Conservation (phyloP, 2,113 vertebrate species). For the Ahaetulla prasina region DNA sequence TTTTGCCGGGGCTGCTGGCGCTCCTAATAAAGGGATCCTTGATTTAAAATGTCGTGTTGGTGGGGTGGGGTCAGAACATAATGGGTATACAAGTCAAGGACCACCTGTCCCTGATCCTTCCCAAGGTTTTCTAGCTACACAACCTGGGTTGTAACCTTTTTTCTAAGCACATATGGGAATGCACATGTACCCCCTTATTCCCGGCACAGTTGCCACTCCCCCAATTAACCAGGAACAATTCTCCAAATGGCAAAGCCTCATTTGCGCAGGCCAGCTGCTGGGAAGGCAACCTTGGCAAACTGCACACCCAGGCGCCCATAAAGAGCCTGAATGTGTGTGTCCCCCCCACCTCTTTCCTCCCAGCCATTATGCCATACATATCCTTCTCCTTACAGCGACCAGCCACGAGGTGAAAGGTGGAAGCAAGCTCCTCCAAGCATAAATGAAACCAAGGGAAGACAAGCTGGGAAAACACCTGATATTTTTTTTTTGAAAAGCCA, state of each 20-base stretch:
- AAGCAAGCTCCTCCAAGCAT: background rate
- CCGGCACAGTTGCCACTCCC: background rate
- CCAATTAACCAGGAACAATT: background rate
- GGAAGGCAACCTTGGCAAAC: background rate
- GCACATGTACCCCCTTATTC: background rate
- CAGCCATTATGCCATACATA: slow-evolving; percentile 11
- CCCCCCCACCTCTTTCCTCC: slow-evolving; percentile 9
- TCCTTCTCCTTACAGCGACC: background rate
- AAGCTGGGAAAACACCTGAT: slow-evolving; percentile 34
- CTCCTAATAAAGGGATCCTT: too few species aligned
- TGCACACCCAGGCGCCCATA: accelerated
- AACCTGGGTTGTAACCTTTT: background rate
- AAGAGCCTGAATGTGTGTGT: background rate
- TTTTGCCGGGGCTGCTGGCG: too few species aligned
- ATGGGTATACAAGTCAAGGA: background rate
- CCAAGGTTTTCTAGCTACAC: background rate
- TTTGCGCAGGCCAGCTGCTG: background rate
- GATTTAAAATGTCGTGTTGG: too few species aligned
- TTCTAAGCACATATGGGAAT: background rate
- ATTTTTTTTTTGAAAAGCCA: slow-evolving; percentile 11
- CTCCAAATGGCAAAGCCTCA: background rate
- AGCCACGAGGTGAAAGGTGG: background rate
- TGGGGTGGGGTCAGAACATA: too few species aligned
- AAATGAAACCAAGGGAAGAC: background rate
- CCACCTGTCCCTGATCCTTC: background rate